Conservation (phyloP, 2,888 invertebrate species). For the Tupiocoris notatus region DNA sequence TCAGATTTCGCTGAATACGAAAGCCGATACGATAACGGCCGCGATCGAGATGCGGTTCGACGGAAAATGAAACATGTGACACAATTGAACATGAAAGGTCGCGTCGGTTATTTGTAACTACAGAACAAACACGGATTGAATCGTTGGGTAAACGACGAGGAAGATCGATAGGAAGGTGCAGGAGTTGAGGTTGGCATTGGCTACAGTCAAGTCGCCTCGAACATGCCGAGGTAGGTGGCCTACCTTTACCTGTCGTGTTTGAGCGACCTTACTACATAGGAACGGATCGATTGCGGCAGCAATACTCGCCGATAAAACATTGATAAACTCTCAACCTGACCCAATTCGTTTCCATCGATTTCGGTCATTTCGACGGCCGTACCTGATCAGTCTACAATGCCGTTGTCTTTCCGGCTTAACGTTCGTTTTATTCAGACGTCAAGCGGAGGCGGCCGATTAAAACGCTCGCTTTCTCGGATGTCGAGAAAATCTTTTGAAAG, state of each 20-base stretch:
- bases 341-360: constrained; percentile 32
- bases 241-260: constrained; percentile 1
- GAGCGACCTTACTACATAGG: constrained; percentile 27
- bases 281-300: constrained; percentile 24
- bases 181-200: background rate
- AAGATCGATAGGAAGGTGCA: background rate
- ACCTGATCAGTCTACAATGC: constrained; percentile 12
- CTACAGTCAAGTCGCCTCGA: background rate
- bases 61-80: background rate
- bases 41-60: background rate
- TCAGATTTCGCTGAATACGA: too few relatives aligned
- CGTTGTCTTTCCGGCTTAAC: too few relatives aligned
- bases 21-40: background rate
- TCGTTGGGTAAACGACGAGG: background rate
- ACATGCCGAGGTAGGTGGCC: background rate
- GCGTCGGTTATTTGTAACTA: background rate
- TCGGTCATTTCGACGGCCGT: constrained; percentile 8
- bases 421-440: too few relatives aligned
- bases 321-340: constrained; percentile 31
- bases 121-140: background rate
- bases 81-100: background rate
- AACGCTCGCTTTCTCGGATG: too few relatives aligned
- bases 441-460: too few relatives aligned
- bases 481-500: too few relatives aligned
- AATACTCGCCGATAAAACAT: constrained; percentile 30